Conservation (phyloP, 2,113 vertebrate species). For the Notothenia coriiceps region DNA sequence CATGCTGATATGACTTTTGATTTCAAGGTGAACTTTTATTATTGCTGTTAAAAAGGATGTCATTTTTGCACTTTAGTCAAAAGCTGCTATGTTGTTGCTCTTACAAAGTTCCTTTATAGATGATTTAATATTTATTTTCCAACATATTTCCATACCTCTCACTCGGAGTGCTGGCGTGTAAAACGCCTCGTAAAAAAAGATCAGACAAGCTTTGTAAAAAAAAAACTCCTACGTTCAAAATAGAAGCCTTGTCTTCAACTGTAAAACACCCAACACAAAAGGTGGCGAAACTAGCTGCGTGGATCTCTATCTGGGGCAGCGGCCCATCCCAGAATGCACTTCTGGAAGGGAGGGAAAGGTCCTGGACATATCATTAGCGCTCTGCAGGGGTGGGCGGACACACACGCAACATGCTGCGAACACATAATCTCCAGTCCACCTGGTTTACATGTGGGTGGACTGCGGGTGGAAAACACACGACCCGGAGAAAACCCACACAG, state of each 20-base stretch:
- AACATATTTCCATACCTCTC: conserved; percentile 27
- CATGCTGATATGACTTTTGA: not conserved
- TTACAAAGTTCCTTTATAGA: conserved; percentile 8
- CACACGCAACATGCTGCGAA: conserved; percentile 8
- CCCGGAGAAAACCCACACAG: conserved; percentile 52
- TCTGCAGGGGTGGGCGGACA: conserved; percentile 20
- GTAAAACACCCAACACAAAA: conserved; percentile 29
- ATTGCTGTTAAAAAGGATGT: not conserved
- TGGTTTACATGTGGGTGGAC: conserved; percentile 67
- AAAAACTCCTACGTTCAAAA: conserved; percentile 39
- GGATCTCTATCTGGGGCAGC: conserved; percentile 23
- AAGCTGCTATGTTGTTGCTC: conserved; percentile 4
- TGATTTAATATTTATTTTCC: not conserved
- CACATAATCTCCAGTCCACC: conserved; percentile 64
- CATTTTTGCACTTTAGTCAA: not conserved
- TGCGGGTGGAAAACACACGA: conserved; percentile 68
- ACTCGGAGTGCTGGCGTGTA: conserved; percentile 31
- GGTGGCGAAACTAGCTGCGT: conserved; percentile 18
- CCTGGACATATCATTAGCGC: conserved; percentile 64
- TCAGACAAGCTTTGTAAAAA: conserved; percentile 59
- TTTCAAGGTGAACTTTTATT: conserved; percentile 8
- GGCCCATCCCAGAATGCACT: conserved; percentile 44
- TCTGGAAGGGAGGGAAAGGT: conserved; percentile 32
- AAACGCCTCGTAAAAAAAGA: conserved; percentile 70
- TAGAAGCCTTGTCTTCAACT: conserved; percentile 43